Evolutionary conservation across 2,113 vertebrate genomes (phyloP).

Genomic region (Caranx ignobilis): DNA sequence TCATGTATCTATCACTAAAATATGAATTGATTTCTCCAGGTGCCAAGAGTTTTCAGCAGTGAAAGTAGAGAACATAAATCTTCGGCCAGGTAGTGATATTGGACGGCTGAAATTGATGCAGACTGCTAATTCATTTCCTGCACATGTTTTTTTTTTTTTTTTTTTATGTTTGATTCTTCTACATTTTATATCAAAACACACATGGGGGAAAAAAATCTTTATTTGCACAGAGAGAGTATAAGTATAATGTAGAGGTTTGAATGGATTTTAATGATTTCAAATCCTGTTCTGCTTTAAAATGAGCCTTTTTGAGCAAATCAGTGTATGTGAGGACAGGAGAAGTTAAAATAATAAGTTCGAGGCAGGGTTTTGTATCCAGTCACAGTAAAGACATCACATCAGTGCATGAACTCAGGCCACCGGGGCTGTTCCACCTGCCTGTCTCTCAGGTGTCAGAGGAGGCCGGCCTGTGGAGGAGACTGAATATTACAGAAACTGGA

Average conservation of each 20-base stretch:
- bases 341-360: neutral
- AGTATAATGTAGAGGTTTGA: neutral
- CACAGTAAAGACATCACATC: neutral
- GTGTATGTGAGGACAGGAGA: neutral
- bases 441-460: constrained; percentile 40
- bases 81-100: constrained; percentile 29
- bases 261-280: neutral
- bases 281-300: neutral
- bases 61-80: constrained; percentile 38
- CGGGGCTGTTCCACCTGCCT: constrained; percentile 42
- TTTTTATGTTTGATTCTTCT: neutral
- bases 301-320: neutral
- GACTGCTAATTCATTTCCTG: constrained; percentile 10
- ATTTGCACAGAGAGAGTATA: neutral
- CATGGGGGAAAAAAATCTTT: neutral
- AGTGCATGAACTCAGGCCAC: constrained; percentile 34
- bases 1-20: constrained; percentile 50
- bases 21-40: constrained; percentile 36
- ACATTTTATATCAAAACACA: neutral
- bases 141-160: neutral
- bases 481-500: constrained; percentile 70
- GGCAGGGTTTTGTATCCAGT: constrained; percentile 16
- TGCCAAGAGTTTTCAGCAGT: constrained; percentile 41
- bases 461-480: constrained; percentile 14
- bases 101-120: constrained; percentile 8